Evolutionary conservation across 2,888 invertebrate genomes (phyloP).

Genomic region (Quadroppia sp.): DNA sequence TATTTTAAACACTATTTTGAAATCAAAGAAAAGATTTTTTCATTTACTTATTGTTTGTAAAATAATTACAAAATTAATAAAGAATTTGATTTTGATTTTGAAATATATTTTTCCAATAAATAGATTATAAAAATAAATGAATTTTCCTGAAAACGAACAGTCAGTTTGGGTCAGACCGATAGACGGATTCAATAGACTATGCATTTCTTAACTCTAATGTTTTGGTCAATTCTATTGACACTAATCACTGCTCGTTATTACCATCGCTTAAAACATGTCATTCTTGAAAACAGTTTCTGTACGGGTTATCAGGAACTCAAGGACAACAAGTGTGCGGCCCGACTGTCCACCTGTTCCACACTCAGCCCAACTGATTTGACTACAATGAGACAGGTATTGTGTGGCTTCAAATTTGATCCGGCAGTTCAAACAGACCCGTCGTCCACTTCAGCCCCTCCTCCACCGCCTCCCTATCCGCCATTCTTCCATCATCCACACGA

Average conservation of each 20-base stretch:
- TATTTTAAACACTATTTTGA: too few species aligned
- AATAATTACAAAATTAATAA: neutral
- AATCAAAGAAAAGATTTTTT: too few species aligned
- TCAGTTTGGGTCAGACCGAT: neutral
- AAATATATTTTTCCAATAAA: neutral
- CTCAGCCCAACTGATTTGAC: neutral
- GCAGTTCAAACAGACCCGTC: constrained; percentile 23
- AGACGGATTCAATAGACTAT: neutral
- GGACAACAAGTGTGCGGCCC: constrained; percentile 34
- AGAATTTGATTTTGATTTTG: neutral
- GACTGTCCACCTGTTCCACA: constrained; percentile 35
- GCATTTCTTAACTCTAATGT: neutral
- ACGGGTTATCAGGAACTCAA: constrained; percentile 34
- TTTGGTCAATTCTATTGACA: neutral
- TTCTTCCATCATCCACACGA: neutral
- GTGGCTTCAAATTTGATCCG: constrained; percentile 34
- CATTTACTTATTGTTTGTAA: neutral
- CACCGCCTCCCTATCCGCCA: too few species aligned
- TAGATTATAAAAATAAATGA: neutral
- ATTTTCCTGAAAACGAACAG: neutral
- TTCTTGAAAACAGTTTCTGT: constrained; percentile 29
- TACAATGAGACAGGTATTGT: constrained; percentile 37
- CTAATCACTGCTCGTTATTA: neutral
- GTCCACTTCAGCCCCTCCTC: neutral
- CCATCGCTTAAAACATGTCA: constrained; percentile 17